Base-by-base conservation (phyloP, 2,797 vertebrate species). In the Cynopterus sphinx region DNA sequence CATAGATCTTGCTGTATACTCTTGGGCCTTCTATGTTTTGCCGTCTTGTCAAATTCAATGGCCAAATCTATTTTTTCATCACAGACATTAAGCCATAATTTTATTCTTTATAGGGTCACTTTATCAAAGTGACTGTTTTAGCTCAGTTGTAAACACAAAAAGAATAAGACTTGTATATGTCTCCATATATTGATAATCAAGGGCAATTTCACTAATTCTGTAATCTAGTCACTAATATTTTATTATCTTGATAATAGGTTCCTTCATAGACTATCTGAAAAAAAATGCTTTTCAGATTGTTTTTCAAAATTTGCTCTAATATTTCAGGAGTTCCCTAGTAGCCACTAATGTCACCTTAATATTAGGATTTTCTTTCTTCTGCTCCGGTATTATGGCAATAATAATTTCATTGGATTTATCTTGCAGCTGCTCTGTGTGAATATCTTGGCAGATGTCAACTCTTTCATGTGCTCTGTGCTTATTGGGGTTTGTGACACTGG, bases 201-300 rank as follows among this genome's bases (percentile, higher is more conserved):
- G 79, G 99, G 99, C 99, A 99, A 99, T 93, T 99, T 99, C 98
- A 99, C 99, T 98, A 99, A 97, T 99, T 99, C 98, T 99, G 99
- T 68, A 99, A 96, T 24, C 99, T 99, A 59, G 99, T 99, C 97
- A 99, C 99, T 65, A 99, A 98, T 95, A 99, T 99, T 99, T 99
- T 95, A 33, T 95, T 99, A 97, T 99, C 99, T 0, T 99, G 99
- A 98, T 99, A 99, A 98, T 99, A 99, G 0, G 99, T 99, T 31
- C 99, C 99, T 98, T 99, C 99, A 98, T 99, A 99, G 53, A 99
- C 99, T 89, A 99, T 98, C 98, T 99, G 99, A 99, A 99, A 99
- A 98, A 99, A 99, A 99, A 98, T 99, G 99, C 96, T 99, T 98
- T 98, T 99, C 99, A 88, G 99, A 99, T 99, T 99, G 99, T 98